Evolutionary conservation across 1,140 invertebrate species (phyloP).

Genomic region (Aporrectodea caliginosa): DNA sequence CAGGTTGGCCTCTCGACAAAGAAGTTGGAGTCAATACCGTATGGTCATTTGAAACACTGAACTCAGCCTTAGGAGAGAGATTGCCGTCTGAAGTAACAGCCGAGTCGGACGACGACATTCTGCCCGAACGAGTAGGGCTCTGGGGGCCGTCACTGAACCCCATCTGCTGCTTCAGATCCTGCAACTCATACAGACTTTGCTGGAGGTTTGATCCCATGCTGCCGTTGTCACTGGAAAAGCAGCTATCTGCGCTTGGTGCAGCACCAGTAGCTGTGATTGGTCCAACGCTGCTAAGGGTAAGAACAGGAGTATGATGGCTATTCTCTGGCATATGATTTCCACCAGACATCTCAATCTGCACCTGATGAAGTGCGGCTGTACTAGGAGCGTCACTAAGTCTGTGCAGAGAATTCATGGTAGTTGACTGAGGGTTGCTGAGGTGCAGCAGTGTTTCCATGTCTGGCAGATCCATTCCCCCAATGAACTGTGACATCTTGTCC

Average conservation of each 20-base stretch:
- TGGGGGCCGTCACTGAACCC: not conserved
- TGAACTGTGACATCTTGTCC: not conserved
- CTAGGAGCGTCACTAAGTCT: not conserved
- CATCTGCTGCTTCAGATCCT: not conserved
- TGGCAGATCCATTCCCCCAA: not conserved
- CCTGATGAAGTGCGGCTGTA: not conserved
- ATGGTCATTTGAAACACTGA: not conserved
- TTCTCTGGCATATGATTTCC: not conserved
- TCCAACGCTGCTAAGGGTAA: not conserved
- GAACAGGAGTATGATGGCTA: not conserved
- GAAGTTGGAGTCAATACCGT: not conserved
- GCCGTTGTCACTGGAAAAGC: not conserved
- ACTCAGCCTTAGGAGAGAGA: not conserved
- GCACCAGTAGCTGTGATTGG: not conserved
- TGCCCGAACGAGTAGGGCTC: not conserved
- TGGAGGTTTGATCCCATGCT: not conserved
- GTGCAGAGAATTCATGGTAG: not conserved
- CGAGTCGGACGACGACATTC: not conserved
- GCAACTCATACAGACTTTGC: not conserved
- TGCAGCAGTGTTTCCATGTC: not conserved
- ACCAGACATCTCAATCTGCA: not conserved
- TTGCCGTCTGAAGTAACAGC: not conserved
- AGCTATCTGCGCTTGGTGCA: not conserved
- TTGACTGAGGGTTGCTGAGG: not conserved
- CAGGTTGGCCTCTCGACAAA: not conserved